phyloP scores from a whole-genome alignment of 2,797 vertebrate species.

The Poecilia velifera region DNA sequence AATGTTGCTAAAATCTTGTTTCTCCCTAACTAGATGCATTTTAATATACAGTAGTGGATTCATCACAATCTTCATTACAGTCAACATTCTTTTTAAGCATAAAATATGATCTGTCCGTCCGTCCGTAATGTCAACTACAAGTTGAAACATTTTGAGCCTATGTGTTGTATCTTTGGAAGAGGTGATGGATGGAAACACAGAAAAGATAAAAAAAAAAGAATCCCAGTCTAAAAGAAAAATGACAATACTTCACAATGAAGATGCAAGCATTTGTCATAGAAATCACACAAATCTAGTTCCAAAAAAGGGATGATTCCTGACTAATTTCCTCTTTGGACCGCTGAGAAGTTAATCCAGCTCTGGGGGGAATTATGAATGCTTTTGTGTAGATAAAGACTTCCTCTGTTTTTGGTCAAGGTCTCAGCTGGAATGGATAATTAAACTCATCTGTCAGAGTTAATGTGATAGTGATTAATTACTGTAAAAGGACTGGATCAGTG shows the following conservation, averaged over 20 bases:
- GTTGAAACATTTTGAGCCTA: not conserved
- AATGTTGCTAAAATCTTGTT: not conserved
- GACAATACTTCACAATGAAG: not conserved
- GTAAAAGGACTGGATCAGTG: constrained; percentile 9
- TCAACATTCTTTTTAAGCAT: not conserved
- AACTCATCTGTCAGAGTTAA: constrained; percentile 29
- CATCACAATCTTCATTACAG: not conserved
- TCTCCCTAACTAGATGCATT: too few species aligned
- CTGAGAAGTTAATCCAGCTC: not conserved
- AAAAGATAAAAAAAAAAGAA: not conserved
- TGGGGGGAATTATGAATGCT: not conserved
- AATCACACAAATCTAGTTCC: not conserved
- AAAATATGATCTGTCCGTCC: not conserved
- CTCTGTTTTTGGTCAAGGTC: constrained; percentile 22
- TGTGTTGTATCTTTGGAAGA: not conserved
- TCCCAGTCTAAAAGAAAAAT: not conserved
- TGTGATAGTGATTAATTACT: constrained; percentile 40
- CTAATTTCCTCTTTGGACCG: not conserved
- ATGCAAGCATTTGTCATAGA: not conserved
- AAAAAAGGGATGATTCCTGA: not conserved
- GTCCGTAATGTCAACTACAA: not conserved
- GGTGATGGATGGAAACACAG: not conserved
- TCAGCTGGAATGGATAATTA: constrained; percentile 39
- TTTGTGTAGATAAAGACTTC: constrained; percentile 12
- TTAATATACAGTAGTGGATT: not conserved